Conservation (phyloP, 53 echinoderm and acorn worm species). For the Stichopus horrens region DNA sequence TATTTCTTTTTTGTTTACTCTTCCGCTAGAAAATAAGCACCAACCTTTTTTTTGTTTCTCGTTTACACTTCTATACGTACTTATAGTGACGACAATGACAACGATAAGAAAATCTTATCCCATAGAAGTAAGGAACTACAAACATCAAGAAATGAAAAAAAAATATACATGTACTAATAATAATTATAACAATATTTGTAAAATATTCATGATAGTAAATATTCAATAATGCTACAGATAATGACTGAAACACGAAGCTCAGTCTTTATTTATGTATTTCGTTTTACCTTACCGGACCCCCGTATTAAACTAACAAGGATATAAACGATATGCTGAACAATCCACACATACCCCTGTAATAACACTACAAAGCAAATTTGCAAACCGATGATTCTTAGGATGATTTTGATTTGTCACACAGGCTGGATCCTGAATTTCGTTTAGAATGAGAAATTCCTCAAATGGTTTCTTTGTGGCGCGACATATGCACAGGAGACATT, state of each 20-base stretch:
- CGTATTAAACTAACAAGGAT: no score
- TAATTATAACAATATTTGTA: not conserved
- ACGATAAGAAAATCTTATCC: not conserved
- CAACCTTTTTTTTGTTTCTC: conserved; percentile 22
- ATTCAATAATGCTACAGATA: no score
- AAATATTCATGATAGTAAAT: no score
- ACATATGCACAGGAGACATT: no score
- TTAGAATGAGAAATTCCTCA: not conserved
- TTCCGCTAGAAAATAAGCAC: conserved; percentile 43
- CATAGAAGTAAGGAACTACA: not conserved
- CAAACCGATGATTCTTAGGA: not conserved
- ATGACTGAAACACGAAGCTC: no score
- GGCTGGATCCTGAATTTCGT: not conserved
- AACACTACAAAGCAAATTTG: not conserved
- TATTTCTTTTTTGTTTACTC: no score
- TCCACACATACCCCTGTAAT: no score
- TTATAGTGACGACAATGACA: not conserved
- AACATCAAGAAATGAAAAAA: conserved; percentile 21
- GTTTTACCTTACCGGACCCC: no score
- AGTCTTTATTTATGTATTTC: no score
- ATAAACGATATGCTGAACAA: no score
- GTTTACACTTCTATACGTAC: conserved; percentile 7
- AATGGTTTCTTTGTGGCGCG: not conserved
- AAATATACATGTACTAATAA: not conserved
- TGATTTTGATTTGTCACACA: not conserved